phyloP scores from a whole-genome alignment of 2,888 invertebrate species.

The Lacanobia oleracea region DNA sequence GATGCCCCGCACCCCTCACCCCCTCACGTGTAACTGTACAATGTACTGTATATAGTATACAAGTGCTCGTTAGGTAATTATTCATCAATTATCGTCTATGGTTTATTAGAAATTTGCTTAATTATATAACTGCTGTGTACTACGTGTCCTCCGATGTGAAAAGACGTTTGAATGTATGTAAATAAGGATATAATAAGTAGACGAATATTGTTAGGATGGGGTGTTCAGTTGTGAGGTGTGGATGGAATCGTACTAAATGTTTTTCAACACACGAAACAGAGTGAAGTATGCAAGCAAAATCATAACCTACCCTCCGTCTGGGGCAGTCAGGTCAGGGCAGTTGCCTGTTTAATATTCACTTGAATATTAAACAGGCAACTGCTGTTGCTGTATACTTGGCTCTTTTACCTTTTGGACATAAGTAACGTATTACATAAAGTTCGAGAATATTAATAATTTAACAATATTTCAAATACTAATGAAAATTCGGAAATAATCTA shows the following conservation, averaged over 20 bases:
- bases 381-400: not conserved
- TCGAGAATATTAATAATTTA: not conserved
- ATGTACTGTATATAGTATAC: conserved; percentile 65
- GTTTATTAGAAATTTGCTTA: conserved; percentile 67
- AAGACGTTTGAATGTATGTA: conserved; percentile 75
- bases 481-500: not conserved
- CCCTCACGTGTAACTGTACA: conserved; percentile 53
- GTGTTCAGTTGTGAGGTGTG: conserved; percentile 35
- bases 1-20: conserved; percentile 69
- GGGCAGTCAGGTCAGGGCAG: no score
- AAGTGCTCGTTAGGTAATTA: conserved; percentile 63
- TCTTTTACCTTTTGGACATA: not conserved
- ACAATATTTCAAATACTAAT: not conserved
- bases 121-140: conserved; percentile 61
- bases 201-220: conserved; percentile 65
- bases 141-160: conserved; percentile 66
- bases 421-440: not conserved
- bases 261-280: not conserved
- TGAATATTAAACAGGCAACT: not conserved
- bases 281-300: not conserved
- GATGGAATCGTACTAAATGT: conserved; percentile 11
- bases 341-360: no score
- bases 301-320: no score
- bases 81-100: conserved; percentile 50
- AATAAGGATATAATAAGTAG: conserved; percentile 76